Evolutionary conservation across 2,888 invertebrate genomes (phyloP).

Genomic region (Hirtodrosophila duncani): DNA sequence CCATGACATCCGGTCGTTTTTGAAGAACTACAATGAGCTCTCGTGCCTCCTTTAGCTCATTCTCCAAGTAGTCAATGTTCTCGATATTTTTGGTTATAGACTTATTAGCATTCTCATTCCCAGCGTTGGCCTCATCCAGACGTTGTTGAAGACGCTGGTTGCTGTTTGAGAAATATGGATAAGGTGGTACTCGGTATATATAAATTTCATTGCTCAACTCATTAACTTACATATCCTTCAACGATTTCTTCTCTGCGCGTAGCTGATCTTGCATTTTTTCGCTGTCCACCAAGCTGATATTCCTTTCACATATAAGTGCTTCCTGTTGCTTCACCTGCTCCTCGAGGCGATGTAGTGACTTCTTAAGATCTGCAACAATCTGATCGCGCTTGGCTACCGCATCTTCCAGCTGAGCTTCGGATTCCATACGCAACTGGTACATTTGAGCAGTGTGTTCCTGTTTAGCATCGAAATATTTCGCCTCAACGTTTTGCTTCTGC

Average conservation of each 20-base stretch:
- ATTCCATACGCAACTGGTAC: slow-evolving; percentile 8
- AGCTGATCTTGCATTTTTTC: background rate
- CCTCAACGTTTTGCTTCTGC: slow-evolving; percentile 16
- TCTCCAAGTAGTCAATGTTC: background rate
- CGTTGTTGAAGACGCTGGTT: slow-evolving; percentile 2
- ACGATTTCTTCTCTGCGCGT: background rate
- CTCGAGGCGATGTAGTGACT: background rate
- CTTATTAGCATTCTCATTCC: background rate
- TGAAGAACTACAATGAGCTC: slow-evolving; percentile 1
- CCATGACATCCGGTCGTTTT: background rate
- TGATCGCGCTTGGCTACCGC: slow-evolving; percentile 19
- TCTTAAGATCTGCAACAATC: slow-evolving; percentile 4
- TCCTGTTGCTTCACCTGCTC: background rate
- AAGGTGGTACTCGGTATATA: too few species aligned
- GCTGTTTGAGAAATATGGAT: background rate
- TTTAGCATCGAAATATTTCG: slow-evolving; percentile 22
- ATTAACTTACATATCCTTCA: slow-evolving; percentile 29
- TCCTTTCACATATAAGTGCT: slow-evolving; percentile 11
- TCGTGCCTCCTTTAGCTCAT: slow-evolving; percentile 2
- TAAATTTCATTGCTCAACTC: too few species aligned
- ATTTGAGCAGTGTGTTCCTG: slow-evolving; percentile 19
- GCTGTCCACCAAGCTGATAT: background rate
- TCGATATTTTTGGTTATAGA: background rate
- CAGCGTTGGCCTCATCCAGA: slow-evolving; percentile 1
- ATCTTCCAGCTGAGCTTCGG: slow-evolving; percentile 4